Evolutionary conservation across 2,113 vertebrate genomes (phyloP).

Genomic region (Lasiurus cinereus): DNA sequence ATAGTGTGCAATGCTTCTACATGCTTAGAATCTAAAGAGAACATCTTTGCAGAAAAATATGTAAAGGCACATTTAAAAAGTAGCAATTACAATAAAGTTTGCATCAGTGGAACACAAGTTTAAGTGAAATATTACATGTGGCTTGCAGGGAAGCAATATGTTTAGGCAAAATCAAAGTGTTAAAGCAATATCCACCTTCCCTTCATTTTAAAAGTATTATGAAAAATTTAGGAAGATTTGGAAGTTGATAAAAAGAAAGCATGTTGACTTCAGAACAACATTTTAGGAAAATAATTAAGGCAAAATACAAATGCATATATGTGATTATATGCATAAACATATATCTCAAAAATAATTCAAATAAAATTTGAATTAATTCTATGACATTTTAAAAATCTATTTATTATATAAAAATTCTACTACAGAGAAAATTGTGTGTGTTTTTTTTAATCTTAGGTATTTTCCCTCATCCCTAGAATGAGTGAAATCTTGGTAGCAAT

Average conservation of each 20-base stretch:
- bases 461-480: neutral
- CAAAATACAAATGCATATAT: neutral
- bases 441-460: neutral
- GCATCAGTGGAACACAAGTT: neutral
- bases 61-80: neutral
- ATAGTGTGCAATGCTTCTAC: neutral
- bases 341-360: neutral
- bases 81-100: neutral
- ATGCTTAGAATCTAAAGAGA: constrained; percentile 28
- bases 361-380: neutral
- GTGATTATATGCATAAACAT: neutral
- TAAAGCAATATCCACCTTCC: constrained; percentile 3
- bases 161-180: neutral
- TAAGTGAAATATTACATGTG: constrained; percentile 41
- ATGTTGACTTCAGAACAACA: neutral
- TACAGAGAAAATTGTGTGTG: neutral
- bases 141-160: neutral
- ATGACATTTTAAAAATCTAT: neutral
- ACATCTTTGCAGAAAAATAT: neutral
- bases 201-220: neutral
- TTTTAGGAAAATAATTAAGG: neutral
- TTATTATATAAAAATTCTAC: neutral
- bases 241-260: neutral
- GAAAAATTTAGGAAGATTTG: neutral
- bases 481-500: neutral